phyloP scores from a whole-genome alignment of 2,113 vertebrate genomes.

The Lucifuga dentata region DNA sequence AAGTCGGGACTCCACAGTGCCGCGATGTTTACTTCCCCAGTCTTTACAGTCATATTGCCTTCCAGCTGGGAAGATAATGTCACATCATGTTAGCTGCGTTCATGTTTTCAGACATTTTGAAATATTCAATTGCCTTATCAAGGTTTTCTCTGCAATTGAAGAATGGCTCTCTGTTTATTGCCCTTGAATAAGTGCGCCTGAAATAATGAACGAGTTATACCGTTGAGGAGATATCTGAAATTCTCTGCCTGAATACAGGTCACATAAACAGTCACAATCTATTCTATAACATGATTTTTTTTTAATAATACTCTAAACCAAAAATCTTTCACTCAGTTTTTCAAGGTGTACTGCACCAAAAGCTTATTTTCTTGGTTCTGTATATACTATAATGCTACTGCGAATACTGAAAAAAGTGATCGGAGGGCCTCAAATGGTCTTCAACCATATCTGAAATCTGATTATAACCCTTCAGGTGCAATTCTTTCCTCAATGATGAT shows the following conservation, averaged over 20 bases:
- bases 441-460: too few species aligned
- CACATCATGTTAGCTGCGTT: too few species aligned
- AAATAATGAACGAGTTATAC: background rate
- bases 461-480: too few species aligned
- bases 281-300: background rate
- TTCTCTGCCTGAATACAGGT: background rate
- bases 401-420: too few species aligned
- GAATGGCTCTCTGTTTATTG: background rate
- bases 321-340: background rate
- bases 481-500: too few species aligned
- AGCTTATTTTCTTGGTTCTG: constrained; percentile 4
- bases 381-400: background rate
- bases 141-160: background rate
- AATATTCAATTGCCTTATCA: background rate
- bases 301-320: background rate
- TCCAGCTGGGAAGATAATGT: too few species aligned
- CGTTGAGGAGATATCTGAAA: background rate
- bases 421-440: too few species aligned
- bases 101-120: too few species aligned
- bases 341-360: background rate
- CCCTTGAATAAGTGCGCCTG: background rate
- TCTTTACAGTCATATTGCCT: too few species aligned
- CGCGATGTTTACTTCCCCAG: too few species aligned
- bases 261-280: background rate
- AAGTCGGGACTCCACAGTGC: too few species aligned